Percentiles rank a stretch among this genome's conserved stretches.
phyloP scores from a whole-genome alignment of 2,797 vertebrate species.

The Enteromius thamalakanensis region DNA sequence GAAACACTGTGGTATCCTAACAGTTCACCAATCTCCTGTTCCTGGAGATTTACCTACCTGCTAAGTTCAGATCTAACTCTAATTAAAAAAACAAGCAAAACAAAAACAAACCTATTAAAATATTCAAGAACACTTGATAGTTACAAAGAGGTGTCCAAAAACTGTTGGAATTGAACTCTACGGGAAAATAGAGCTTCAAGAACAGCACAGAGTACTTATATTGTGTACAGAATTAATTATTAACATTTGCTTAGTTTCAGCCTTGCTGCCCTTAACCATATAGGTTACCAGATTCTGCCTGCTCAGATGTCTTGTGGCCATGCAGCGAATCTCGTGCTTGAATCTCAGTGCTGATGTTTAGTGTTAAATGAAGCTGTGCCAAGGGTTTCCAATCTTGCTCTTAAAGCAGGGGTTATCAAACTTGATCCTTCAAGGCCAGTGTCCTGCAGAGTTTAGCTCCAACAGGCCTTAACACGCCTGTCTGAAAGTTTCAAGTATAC shows the following conservation, averaged over 20 bases:
- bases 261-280: not conserved
- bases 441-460: not conserved
- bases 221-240: not conserved
- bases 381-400: not conserved
- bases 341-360: not conserved
- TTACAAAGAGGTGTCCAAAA: not conserved
- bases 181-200: not conserved
- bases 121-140: not conserved
- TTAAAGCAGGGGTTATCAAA: not conserved
- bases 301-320: not conserved
- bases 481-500: too few relatives aligned
- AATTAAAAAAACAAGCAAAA: not conserved
- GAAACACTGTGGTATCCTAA: not conserved
- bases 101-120: not conserved
- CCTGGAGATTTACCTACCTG: not conserved
- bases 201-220: not conserved
- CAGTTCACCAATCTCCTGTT: not conserved
- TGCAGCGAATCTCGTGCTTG: not conserved
- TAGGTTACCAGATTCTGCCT: not conserved
- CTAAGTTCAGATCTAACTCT: not conserved
- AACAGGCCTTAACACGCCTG: not conserved
- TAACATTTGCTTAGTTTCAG: not conserved
- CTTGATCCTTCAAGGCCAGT: not conserved
- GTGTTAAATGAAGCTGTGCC: not conserved
- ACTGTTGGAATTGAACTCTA: not conserved